These are phyloP conservation scores for Hydroisotoma schaefferi DNA, from an alignment of 2,888 invertebrate genomes.

Conservation along the genomic window DNA sequence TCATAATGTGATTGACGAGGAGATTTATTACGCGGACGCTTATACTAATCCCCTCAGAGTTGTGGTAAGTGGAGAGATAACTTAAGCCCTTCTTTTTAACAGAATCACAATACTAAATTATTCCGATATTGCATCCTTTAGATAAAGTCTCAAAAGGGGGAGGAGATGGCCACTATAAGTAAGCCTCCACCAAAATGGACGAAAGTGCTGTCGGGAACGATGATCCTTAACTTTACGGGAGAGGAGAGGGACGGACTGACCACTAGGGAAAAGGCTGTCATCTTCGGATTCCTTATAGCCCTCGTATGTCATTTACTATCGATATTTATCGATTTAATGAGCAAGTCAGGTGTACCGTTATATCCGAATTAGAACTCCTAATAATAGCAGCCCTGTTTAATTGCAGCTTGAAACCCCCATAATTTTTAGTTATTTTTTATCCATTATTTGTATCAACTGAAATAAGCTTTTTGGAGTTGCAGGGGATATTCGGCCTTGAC, in stretches of 20 bases:
- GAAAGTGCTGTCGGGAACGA: slow-evolving; percentile 22
- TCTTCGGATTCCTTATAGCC: slow-evolving; percentile 26
- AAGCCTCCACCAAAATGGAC: slow-evolving; percentile 31
- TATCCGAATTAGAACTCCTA: too few species aligned
- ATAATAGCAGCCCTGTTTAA: too few species aligned
- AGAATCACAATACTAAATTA: too few species aligned
- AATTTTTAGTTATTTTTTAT: background rate
- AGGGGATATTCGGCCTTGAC: slow-evolving; percentile 21
- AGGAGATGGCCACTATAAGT: slow-evolving; percentile 27
- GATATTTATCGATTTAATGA: too few species aligned
- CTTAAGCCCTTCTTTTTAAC: too few species aligned
- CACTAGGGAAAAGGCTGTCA: slow-evolving; percentile 25
- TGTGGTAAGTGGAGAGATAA: too few species aligned
- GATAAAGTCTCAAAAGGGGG: slow-evolving; percentile 26
- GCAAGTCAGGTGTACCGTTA: too few species aligned
- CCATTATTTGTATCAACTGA: background rate
- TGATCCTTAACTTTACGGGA: slow-evolving; percentile 27
- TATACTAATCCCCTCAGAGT: background rate
- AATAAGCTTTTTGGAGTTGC: background rate
- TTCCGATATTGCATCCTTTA: background rate
- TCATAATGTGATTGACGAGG: slow-evolving; percentile 31
- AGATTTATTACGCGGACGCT: slow-evolving; percentile 24
- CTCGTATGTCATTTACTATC: too few species aligned
- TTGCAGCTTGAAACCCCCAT: too few species aligned
- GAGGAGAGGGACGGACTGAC: slow-evolving; percentile 31